Evolutionary conservation across 1,140 invertebrate species (phyloP).

Genomic region (Spodoptera frugiperda): DNA sequence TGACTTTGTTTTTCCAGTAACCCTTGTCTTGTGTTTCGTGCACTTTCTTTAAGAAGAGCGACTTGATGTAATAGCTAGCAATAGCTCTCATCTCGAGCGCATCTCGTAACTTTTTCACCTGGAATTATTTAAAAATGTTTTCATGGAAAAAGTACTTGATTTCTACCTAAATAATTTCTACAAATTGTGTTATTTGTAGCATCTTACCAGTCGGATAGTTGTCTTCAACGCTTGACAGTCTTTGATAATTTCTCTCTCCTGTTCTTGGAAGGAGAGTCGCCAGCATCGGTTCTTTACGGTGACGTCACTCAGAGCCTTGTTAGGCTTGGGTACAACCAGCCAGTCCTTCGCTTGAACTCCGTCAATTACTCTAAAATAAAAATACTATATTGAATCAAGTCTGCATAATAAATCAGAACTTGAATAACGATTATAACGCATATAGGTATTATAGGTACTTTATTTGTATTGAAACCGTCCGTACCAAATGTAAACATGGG

Average conservation of each 20-base stretch:
- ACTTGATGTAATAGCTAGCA: conserved; percentile 86
- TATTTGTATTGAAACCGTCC: too few relatives aligned
- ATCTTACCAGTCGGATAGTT: conserved; percentile 69
- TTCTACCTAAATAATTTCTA: too few relatives aligned
- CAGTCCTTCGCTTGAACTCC: conserved; percentile 62
- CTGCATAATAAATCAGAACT: too few relatives aligned
- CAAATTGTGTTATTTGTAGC: neutral
- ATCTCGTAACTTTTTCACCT: conserved; percentile 84
- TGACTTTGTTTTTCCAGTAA: conserved; percentile 78
- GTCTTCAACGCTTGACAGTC: conserved; percentile 68
- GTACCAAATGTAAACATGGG: too few relatives aligned
- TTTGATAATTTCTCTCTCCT: conserved; percentile 74
- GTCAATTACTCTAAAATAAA: conserved; percentile 50
- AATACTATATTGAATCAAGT: too few relatives aligned
- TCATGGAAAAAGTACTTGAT: too few relatives aligned
- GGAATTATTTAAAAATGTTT: conserved; percentile 17
- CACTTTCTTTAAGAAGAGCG: conserved; percentile 83
- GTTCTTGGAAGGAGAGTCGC: conserved; percentile 80
- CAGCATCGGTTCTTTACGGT: conserved; percentile 64
- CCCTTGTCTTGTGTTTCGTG: conserved; percentile 64
- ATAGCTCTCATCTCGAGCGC: conserved; percentile 73
- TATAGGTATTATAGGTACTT: too few relatives aligned
- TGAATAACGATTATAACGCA: too few relatives aligned
- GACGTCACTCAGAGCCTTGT: conserved; percentile 59
- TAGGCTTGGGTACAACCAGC: conserved; percentile 74